Evolutionary conservation across 1,140 invertebrate species (phyloP).

Genomic region (Pteromalus puparum): DNA sequence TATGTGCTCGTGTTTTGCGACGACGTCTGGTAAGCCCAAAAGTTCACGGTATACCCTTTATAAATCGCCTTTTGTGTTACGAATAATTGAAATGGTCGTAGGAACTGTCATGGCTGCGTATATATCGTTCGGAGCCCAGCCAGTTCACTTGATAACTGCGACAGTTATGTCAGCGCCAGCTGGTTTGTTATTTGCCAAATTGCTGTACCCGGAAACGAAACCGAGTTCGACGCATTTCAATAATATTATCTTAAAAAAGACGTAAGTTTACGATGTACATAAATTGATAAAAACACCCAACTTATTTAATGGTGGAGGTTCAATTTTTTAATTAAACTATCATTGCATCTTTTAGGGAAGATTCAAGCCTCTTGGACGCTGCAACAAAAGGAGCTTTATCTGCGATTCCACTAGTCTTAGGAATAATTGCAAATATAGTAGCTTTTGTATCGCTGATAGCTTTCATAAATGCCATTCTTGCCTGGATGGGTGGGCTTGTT

Average conservation of each 20-base stretch:
- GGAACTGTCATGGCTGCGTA: conserved; percentile 93
- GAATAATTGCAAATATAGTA: conserved; percentile 92
- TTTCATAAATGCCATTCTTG: conserved; percentile 86
- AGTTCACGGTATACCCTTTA: background rate
- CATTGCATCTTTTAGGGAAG: conserved; percentile 78
- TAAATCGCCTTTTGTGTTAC: background rate
- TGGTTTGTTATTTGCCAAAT: conserved; percentile 89
- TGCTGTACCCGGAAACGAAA: conserved; percentile 92
- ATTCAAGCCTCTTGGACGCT: conserved; percentile 89
- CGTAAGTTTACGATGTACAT: conserved; percentile 71
- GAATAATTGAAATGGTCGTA: conserved; percentile 61
- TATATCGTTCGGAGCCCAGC: conserved; percentile 89
- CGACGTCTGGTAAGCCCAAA: conserved; percentile 85
- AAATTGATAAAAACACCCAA: too few relatives aligned
- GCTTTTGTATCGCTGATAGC: conserved; percentile 91
- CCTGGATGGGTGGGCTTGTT: conserved; percentile 87
- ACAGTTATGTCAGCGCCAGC: conserved; percentile 96
- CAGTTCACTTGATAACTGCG: conserved; percentile 88
- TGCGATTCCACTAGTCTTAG: conserved; percentile 86
- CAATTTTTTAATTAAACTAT: background rate
- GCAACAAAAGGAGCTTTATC: conserved; percentile 89
- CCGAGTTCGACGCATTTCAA: conserved; percentile 81
- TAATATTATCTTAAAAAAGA: conserved; percentile 78
- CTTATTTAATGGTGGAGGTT: too few relatives aligned
- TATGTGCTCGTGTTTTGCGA: conserved; percentile 94